Percentiles rank a stretch among this genome's conserved stretches.
Evolutionary conservation across 2,888 invertebrate species (phyloP).

Genomic region (Allophyes oxyacanthae): DNA sequence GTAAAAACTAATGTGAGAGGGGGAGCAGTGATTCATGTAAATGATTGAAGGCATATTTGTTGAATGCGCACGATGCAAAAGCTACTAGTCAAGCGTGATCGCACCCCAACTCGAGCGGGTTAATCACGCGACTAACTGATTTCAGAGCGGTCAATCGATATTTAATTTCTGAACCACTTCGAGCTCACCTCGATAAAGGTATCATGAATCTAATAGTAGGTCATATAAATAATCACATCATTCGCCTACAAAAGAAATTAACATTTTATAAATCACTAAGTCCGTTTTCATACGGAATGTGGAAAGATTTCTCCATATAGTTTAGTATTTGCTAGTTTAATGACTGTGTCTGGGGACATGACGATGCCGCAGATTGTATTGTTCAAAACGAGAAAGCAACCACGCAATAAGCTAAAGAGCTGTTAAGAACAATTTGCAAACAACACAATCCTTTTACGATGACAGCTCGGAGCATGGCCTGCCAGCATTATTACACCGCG

Average conservation of each 20-base stretch:
- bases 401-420: conserved; percentile 58
- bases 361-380: conserved; percentile 40
- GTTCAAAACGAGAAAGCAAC: conserved; percentile 60
- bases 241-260: not conserved
- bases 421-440: conserved; percentile 77
- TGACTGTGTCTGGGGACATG: conserved; percentile 9
- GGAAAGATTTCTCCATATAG: too few relatives aligned
- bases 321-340: too few relatives aligned
- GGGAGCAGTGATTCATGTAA: conserved; percentile 81
- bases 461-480: conserved; percentile 68
- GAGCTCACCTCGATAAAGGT: conserved; percentile 58
- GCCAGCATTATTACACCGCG: conserved; percentile 76
- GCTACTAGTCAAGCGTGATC: conserved; percentile 78
- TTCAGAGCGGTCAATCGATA: conserved; percentile 76
- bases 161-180: conserved; percentile 70
- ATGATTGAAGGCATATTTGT: conserved; percentile 74
- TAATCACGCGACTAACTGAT: conserved; percentile 77
- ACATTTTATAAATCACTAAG: not conserved
- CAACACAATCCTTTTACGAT: conserved; percentile 76
- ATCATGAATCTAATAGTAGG: conserved; percentile 10
- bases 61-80: conserved; percentile 77
- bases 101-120: conserved; percentile 57
- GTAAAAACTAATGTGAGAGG: conserved; percentile 55
- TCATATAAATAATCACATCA: too few relatives aligned
- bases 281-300: too few relatives aligned